Base-by-base conservation (phyloP, 23 tunicate species). In the Clavelina lepadiformis region DNA sequence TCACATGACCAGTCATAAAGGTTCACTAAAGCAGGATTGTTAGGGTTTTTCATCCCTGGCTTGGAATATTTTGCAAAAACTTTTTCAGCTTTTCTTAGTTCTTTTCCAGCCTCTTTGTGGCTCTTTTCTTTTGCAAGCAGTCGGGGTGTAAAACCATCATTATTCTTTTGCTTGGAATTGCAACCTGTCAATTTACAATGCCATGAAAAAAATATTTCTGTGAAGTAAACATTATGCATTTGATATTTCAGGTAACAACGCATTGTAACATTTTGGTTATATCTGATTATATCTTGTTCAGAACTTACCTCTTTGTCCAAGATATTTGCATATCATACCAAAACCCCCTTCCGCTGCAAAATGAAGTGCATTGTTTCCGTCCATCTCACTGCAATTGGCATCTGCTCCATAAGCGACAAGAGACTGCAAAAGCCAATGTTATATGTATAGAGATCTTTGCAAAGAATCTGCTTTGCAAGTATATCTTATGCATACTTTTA, bases 41-140 rank as follows among this genome's bases (percentile, higher is more conserved):
- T 86, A 13, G 95, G 95, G 56, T 86, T 86, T 59, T 86, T 86
- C 85, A 78, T 78, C 59, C 95, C 95, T 5, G 95, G 95, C 47
- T 86, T 86, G 32, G 95, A 86, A 72, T 78, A 86, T 49, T 86
- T 86, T 19, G 95, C 51, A 57, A 86, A 86, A 1, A 63, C 56
- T 33, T 56, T 64, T 38, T 63, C 73, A 31, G 81, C 80, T 65
- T 79, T 78, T 30, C 82, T 62, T 19, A 89, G 56, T 30, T 81
- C 89, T 68, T 88, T 88, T 21, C 88, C 75, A 5, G 87, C 85
- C 15, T 89, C 97, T 75, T 89, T 76, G 37, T 65, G 53, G 28
- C 91, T 81, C 54, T 75, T 75, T 55, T 89, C 97, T 59, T 89
- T 89, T 1, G 97, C 89, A 26, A 89, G 57, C 20, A 81, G 73